Base-by-base conservation (phyloP, 2,797 vertebrate species). In the Poecile montanus region DNA sequence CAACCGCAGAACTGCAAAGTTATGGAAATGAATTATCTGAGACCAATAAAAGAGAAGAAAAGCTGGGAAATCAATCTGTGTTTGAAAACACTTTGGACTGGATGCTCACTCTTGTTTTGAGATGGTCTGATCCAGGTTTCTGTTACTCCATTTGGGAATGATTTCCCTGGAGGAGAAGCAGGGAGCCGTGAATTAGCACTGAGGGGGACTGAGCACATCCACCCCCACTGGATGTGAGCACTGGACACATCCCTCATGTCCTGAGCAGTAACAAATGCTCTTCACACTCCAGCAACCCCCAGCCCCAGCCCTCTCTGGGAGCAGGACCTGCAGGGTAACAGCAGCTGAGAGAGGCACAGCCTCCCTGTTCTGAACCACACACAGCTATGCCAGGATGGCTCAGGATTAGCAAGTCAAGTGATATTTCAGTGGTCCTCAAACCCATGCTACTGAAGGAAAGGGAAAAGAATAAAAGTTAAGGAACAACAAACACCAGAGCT, bases 21-120 rank as follows among this genome's bases (percentile, higher is more conserved):
- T 87, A 80, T 4, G 42, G 72, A 93, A 93, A 93, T 61, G 3
- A 79, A 83, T 62, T 89, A 92, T 82, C 67, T 54, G 50, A 89
- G n/a, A 73, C 30, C 42, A 65, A 16, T 22, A 22, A 17, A 70
- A 83, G 22, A 56, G 47, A 88, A 82, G n/a, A 51, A 70, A 60
- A 77, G 22, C 8, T 74, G 44, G 25, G 82, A 81, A 91, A 93
- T 83, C 71, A 65, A 48, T 54, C 47, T 44, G 0, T 60, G 67
- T 48, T 71, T 89, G 67, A 82, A 87, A 96, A 75, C 29, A 45
- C 42, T 75, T 47, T 40, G 36, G 58, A 54, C 54, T 56, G 65
- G 61, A 74, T 85, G 53, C 71, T 74, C 80, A 85, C 76, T 63
- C 38, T 18, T 26, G 29, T 70, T 86, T 23, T 29, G 74, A 75